Conservation (phyloP, 2,113 vertebrate species). For the Ardeotis arabs region DNA sequence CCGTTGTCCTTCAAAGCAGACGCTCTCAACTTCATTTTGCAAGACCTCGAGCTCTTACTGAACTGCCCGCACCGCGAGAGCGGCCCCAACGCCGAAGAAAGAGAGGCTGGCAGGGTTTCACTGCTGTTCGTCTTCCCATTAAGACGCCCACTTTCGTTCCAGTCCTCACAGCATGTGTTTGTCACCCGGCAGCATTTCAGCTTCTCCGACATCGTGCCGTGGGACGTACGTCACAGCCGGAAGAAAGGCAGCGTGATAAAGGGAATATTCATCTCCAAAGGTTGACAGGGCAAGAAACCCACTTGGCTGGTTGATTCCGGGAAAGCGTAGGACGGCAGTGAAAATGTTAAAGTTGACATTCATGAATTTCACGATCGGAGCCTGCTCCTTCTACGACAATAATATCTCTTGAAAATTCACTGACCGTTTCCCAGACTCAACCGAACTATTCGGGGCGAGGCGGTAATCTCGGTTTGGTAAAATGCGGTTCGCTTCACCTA, state of each 20-base stretch:
- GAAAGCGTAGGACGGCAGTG: background rate
- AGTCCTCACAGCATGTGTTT: background rate
- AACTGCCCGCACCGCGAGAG: background rate
- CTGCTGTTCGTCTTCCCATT: background rate
- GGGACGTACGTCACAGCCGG: background rate
- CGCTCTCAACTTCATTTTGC: background rate
- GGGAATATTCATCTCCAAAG: background rate
- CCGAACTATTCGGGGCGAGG: rapidly evolving
- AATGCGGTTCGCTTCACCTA: background rate
- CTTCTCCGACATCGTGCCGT: background rate
- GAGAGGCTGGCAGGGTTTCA: background rate
- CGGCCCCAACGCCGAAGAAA: background rate
- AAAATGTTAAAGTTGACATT: background rate
- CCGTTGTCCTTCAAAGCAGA: background rate
- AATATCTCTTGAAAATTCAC: background rate
- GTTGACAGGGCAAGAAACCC: background rate
- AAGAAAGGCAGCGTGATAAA: background rate
- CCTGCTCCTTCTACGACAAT: background rate
- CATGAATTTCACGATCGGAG: background rate
- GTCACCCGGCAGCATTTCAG: background rate
- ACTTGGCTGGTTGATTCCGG: background rate
- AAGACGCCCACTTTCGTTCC: background rate
- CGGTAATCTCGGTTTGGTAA: background rate
- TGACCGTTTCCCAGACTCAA: background rate
- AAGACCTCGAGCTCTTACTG: background rate